Conservation (phyloP, 2,113 vertebrate species). For the Oncorhynchus masou region DNA sequence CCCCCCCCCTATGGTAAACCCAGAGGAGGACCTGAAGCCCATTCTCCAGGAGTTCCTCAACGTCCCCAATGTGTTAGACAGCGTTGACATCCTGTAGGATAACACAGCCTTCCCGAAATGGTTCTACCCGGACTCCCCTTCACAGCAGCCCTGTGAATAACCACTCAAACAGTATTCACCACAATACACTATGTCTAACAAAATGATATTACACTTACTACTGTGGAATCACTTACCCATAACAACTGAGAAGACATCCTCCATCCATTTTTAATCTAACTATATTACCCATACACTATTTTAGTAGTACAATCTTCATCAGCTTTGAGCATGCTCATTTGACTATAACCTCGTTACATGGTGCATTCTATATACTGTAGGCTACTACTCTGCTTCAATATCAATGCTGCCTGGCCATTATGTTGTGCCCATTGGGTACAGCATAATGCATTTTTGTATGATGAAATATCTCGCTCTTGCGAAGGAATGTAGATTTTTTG, state of each 20-base stretch:
- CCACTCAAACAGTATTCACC: not conserved
- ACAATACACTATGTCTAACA: not conserved
- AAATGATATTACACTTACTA: not conserved
- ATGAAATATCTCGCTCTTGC: no score
- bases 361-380: not conserved
- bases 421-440: no score
- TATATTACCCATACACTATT: no score
- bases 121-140: not conserved
- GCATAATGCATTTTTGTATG: no score
- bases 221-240: no score
- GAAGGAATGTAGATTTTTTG: not conserved
- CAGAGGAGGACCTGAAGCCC: no score
- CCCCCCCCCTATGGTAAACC: no score
- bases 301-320: not conserved
- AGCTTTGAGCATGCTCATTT: not conserved
- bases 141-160: conserved; percentile 29
- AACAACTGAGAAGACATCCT: no score
- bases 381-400: not conserved
- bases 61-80: not conserved
- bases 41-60: not conserved
- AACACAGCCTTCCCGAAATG: not conserved
- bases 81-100: not conserved
- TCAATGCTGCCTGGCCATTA: no score
- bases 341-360: not conserved
- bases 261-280: no score